Evolutionary conservation across 2,888 invertebrate genomes (phyloP), one percentile per base, ranked within the genome.

Genomic region (Thera obeliscata): DNA sequence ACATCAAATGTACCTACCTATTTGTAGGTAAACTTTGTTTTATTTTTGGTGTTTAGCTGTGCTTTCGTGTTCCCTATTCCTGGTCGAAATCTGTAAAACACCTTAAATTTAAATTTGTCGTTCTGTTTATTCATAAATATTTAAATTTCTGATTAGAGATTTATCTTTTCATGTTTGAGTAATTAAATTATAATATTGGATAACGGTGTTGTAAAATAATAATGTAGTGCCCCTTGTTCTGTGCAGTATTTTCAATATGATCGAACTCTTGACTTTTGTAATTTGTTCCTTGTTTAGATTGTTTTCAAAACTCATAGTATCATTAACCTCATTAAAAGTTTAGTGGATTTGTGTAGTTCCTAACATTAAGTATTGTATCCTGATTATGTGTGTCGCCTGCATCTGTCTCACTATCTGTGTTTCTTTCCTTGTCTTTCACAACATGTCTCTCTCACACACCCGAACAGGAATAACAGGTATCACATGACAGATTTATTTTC

Each of bases 381-480:
- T 78, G 72, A 78, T 80, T 80, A 74, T 85, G 83, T 88, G 86
- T 90, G 91, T 89, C 79, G 92, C 91, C 91, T 92, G 93, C 90
- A 81, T 93, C 87, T 91, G 88, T 93, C 91, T 93, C 90, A 91
- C 91, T 88, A 82, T 91, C 87, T 92, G 88, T 93, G 91, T 93
- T 92, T 93, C 92, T 93, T 84, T 93, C 91, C 91, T 89, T 90
- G 83, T 91, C 85, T 91, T 81, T 90, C 91, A 90, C 89, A 75
- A 91, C 91, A 91, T 90, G 91, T 91, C 91, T 92, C 88, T 90
- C 90, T 89, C 91, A 91, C 91, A 89, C 85, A 88, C 87, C 87
- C 83, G 85, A 85, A 82, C 92, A 93, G 93, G 93, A 91, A 93
- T 93, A 88, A 93, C 93, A 93, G 93, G 93, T 93, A 93, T 90